Evolutionary conservation across 2,797 vertebrate genomes (phyloP).

Genomic region (Poeciliopsis presidionis): DNA sequence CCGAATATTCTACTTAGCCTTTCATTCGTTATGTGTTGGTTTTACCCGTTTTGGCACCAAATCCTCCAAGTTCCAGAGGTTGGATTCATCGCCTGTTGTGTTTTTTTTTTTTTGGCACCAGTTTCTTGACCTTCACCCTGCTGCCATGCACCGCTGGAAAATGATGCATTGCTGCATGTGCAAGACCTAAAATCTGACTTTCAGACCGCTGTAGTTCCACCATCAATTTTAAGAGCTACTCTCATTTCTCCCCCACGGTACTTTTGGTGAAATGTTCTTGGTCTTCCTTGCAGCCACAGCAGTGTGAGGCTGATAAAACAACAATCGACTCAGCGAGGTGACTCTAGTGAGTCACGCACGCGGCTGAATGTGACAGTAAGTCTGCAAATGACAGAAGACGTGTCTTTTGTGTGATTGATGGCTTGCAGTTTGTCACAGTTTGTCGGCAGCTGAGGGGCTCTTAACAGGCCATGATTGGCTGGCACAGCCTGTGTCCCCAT

Average conservation of each 20-base stretch:
- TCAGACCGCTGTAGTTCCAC: background rate
- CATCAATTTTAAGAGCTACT: background rate
- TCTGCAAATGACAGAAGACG: conserved; percentile 11
- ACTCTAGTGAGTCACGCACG: conserved; percentile 18
- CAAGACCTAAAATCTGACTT: background rate
- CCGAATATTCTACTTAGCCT: conserved; percentile 46
- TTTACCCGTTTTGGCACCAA: conserved; percentile 57
- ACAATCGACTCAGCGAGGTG: conserved; percentile 41
- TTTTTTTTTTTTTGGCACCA: conserved; percentile 44
- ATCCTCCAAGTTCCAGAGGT: conserved; percentile 31
- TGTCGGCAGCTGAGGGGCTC: conserved; percentile 58
- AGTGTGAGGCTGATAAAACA: conserved; percentile 17
- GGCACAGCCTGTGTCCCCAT: conserved; percentile 45
- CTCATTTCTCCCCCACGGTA: background rate
- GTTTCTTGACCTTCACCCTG: conserved; percentile 14
- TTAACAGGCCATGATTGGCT: conserved; percentile 66
- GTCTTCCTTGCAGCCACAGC: conserved; percentile 7
- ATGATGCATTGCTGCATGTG: background rate
- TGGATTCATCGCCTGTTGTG: conserved; percentile 31
- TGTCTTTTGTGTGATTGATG: conserved; percentile 67
- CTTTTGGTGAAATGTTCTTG: background rate
- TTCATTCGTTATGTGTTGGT: conserved; percentile 57
- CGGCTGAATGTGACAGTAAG: conserved; percentile 25
- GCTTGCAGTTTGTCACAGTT: conserved; percentile 59
- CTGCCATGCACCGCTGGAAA: background rate